phyloP scores from a whole-genome alignment of 2,113 vertebrate genomes.

The Sapayoa aenigma region DNA sequence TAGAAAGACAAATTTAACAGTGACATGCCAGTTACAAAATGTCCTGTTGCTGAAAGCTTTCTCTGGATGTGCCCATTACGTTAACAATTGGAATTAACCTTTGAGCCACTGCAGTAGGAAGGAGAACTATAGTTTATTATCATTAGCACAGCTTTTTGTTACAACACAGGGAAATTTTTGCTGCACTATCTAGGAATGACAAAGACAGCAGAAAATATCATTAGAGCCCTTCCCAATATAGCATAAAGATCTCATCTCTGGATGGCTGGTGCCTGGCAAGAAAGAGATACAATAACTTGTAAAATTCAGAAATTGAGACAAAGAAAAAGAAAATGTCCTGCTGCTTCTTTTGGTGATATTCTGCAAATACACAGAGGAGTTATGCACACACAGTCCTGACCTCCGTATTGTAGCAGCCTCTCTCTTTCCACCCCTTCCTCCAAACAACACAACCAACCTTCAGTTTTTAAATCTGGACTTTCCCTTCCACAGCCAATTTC shows the following conservation, averaged over 20 bases:
- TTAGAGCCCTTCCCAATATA: neutral
- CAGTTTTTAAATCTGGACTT: neutral
- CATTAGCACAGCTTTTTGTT: conserved; percentile 23
- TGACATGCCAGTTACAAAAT: conserved; percentile 12
- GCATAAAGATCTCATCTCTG: neutral
- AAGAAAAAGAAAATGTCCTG: neutral
- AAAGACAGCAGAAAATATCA: neutral
- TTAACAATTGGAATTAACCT: conserved; percentile 52
- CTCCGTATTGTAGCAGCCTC: neutral
- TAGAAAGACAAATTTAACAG: neutral
- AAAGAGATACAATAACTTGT: neutral
- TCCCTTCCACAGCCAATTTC: neutral
- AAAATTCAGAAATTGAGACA: neutral
- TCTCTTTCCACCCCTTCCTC: neutral
- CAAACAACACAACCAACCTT: neutral
- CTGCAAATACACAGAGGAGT: neutral
- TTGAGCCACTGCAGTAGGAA: neutral
- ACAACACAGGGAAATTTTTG: neutral
- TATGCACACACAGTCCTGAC: neutral
- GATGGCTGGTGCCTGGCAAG: neutral
- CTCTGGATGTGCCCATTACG: neutral
- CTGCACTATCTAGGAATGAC: neutral
- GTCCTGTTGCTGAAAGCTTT: neutral
- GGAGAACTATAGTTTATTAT: neutral
- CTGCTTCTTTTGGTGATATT: neutral